Evolutionary conservation across 1,140 invertebrate genomes (phyloP), one percentile per base, ranked within the genome.

Genomic region (Cryptotermes secundus): DNA sequence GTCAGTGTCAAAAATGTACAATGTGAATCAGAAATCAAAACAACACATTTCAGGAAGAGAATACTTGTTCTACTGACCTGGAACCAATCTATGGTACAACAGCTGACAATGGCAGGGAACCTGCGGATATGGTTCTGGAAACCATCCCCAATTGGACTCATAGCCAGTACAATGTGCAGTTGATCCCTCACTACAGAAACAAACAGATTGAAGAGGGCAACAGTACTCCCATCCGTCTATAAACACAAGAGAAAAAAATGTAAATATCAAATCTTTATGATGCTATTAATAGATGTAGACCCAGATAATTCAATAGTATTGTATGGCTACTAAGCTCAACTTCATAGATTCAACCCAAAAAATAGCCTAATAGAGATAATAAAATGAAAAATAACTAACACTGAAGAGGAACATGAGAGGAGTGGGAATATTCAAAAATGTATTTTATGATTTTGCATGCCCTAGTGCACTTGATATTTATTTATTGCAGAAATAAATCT

Each of bases 81-180:
- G 90, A 99, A 97, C 98, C 97, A 99, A 90, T 99, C 97, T 86
- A 99, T 98, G 0, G 97, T 99, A 88, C 98, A 99, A 88, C 97
- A 99, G 89, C 98, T 99, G 35, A 99, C 96, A 38, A 99, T 92
- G 0, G 97, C 96, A 1, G 97, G 98, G 89, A 99, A 99, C 89
- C 97, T 99, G 84, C 97, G 91, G 24, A 99, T 94, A 81, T 97
- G 92, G 88, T 95, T 96, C 85, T 97, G 92, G 89, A 99, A 95
- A 24, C 92, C 92, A 85, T 95, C 94, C 12, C 97, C 97, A 87
- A 97, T 97, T 1, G 98, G 97, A 83, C 96, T 98, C 96, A 99
- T 98, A 2, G 96, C 94, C 38, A 99, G 88, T 1, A 97, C 95
- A 84, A 99, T 94, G 88, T 99, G 98, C 19, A 99, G 90, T 89